A percentile compares a stretch with the other conserved stretches of the same genome.
phyloP scores from a whole-genome alignment of 2,888 invertebrate genomes.

The Graphium colonna region DNA sequence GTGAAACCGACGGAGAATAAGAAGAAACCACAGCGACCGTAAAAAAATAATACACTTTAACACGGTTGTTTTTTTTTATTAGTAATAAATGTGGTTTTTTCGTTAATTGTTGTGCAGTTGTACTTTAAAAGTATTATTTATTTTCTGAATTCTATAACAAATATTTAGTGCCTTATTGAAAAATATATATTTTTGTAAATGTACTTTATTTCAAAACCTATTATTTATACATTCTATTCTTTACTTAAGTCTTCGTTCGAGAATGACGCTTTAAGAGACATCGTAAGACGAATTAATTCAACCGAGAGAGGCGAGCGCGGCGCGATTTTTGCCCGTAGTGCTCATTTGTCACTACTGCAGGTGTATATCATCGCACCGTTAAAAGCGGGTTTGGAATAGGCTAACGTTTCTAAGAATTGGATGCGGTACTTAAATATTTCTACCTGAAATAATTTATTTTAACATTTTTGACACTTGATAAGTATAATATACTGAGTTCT shows the following conservation, averaged over 20 bases:
- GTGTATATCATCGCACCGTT: conserved; percentile 58
- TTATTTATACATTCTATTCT: neutral
- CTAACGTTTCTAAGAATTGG: conserved; percentile 4
- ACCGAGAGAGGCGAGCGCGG: conserved; percentile 55
- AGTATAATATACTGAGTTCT: no score
- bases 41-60: no score
- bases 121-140: no score
- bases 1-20: no score
- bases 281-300: conserved; percentile 77
- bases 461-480: neutral
- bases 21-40: no score
- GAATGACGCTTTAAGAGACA: conserved; percentile 69
- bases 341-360: conserved; percentile 75
- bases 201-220: no score
- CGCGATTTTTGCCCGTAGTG: conserved; percentile 71
- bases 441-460: neutral
- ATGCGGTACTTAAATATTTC: conserved; percentile 6
- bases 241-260: conserved; percentile 19
- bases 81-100: no score
- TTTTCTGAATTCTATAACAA: no score
- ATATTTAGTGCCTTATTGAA: no score
- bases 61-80: no score
- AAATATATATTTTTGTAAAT: no score
- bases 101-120: no score
- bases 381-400: conserved; percentile 7